Evolutionary conservation across 2,888 invertebrate genomes (phyloP).

Genomic region (Machimus rusticus): DNA sequence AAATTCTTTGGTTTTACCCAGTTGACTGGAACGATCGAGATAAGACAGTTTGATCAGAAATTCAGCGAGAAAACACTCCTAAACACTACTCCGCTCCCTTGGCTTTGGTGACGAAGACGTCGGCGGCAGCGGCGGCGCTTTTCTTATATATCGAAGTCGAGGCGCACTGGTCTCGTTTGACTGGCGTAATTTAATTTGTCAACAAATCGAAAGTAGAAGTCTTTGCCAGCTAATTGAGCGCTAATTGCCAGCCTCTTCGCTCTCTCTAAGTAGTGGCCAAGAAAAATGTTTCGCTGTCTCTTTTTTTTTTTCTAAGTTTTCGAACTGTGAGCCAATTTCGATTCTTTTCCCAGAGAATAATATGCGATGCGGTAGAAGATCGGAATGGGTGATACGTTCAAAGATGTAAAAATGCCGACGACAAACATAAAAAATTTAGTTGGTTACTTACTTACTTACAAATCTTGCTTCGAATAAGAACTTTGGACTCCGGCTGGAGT

Average conservation of each 20-base stretch:
- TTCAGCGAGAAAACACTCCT: neutral
- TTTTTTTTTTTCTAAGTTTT: neutral
- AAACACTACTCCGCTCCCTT: neutral
- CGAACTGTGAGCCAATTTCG: neutral
- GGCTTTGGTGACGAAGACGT: neutral
- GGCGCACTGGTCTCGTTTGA: neutral
- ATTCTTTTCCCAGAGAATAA: neutral
- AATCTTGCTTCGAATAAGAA: neutral
- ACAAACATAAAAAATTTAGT: neutral
- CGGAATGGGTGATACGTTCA: neutral
- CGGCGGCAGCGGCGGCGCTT: neutral
- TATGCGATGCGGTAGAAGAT: neutral
- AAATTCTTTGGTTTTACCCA: neutral
- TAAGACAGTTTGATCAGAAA: neutral
- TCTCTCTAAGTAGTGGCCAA: neutral
- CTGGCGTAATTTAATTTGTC: slow-evolving; percentile 21
- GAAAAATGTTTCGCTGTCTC: neutral
- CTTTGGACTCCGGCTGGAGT: neutral
- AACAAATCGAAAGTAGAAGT: slow-evolving; percentile 26
- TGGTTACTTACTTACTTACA: neutral
- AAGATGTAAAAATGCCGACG: neutral
- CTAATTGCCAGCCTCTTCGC: neutral
- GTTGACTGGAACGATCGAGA: neutral
- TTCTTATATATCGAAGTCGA: neutral
- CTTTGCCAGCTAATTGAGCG: slow-evolving; percentile 1